phyloP scores from a whole-genome alignment of 2,888 invertebrate species.

The Amiota minor region DNA sequence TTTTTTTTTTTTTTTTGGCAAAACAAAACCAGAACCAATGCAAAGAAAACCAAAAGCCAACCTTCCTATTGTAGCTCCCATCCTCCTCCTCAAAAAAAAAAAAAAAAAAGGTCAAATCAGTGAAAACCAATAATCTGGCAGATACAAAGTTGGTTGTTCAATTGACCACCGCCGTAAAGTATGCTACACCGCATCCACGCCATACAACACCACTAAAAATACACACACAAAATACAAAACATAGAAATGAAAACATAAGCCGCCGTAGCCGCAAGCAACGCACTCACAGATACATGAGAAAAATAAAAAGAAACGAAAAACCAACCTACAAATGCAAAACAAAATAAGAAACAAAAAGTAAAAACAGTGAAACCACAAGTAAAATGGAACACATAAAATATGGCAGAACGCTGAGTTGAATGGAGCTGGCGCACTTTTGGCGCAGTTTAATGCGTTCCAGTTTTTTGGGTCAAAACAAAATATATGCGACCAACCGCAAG shows the following conservation, averaged over 20 bases:
- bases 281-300: background rate
- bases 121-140: slow-evolving; percentile 56
- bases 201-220: too few species aligned
- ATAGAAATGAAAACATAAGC: slow-evolving; percentile 51
- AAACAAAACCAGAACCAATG: slow-evolving; percentile 22
- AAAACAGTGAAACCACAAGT: background rate
- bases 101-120: slow-evolving; percentile 49
- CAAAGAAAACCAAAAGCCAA: slow-evolving; percentile 14
- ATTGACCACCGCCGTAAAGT: slow-evolving; percentile 35
- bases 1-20: slow-evolving; percentile 46
- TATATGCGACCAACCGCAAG: too few species aligned
- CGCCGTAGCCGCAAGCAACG: background rate
- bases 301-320: background rate
- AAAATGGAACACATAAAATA: slow-evolving; percentile 9
- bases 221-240: slow-evolving; percentile 40
- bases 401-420: too few species aligned
- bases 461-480: too few species aligned
- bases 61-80: too few species aligned
- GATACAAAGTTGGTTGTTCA: slow-evolving; percentile 41
- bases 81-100: slow-evolving; percentile 35
- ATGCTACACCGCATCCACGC: slow-evolving; percentile 29
- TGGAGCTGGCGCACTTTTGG: too few species aligned
- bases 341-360: slow-evolving; percentile 5
- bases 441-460: too few species aligned
- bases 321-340: background rate